These are phyloP conservation scores for Coecobrya sp. DNA, from an alignment of 2,888 invertebrate species.

Conservation along the genomic window DNA sequence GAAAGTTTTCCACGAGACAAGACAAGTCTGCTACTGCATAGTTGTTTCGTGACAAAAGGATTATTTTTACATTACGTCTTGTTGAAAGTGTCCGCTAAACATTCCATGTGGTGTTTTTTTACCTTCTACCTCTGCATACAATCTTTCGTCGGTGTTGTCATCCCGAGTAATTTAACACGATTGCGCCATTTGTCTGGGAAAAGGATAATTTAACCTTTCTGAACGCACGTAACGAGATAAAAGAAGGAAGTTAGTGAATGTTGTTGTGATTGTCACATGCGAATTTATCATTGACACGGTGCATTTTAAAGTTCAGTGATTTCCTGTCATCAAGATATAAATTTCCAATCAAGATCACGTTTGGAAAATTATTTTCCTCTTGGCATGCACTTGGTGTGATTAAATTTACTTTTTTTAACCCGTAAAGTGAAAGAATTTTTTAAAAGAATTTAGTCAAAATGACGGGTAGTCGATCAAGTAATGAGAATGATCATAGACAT, in stretches of 20 bases:
- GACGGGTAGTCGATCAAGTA: conserved; percentile 88
- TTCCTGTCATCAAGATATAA: not conserved
- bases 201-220: not conserved
- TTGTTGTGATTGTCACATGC: conserved; percentile 34
- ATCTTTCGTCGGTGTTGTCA: conserved; percentile 26
- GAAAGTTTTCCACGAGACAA: not conserved
- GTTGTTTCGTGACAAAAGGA: conserved; percentile 45
- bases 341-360: not conserved
- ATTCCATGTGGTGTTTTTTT: conserved; percentile 40
- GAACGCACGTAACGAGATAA: not conserved
- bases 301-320: conserved; percentile 10
- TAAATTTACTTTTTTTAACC: not conserved
- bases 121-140: conserved; percentile 20
- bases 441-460: conserved; percentile 75
- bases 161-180: not conserved
- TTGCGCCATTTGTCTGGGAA: not conserved
- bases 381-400: not conserved
- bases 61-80: conserved; percentile 25
- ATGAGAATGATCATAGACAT: conserved; percentile 94
- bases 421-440: not conserved
- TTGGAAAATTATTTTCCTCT: not conserved
- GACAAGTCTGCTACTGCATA: not conserved
- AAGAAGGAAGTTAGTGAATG: not conserved
- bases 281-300: conserved; percentile 28
- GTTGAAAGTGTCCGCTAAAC: conserved; percentile 58